Evolutionary conservation across 1,140 invertebrate species (phyloP), one percentile per base, ranked within the genome.

Genomic region (Pogonognathellus flavescens): DNA sequence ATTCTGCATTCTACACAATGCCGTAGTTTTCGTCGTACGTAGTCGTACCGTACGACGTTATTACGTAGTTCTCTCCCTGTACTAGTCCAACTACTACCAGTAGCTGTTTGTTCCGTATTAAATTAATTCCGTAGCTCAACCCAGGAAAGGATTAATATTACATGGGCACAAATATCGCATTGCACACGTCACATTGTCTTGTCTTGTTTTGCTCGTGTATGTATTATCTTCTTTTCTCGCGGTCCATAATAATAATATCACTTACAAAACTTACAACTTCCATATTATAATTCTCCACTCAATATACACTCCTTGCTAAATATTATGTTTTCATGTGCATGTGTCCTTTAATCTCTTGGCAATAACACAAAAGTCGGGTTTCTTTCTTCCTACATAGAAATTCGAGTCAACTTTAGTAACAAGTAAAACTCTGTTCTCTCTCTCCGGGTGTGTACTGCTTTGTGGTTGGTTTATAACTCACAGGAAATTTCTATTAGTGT

Each of bases 101-200:
- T 66, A 25, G 22, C 62, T 66, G 70, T 76, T 76, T 76, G 70
- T 76, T 76, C 70, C 70, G 41, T 76, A 76, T 76, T 76, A 76
- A 76, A 76, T 76, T 76, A 76, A 76, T 76, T 76, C 70, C 70
- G 70, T 31, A 76, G 70, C 70, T 76, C 70, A 76, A 76, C 70
- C 41, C 41, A 76, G 70, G 70, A 76, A 76, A 76, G 41, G 70
- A 49, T 76, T 76, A 76, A 76, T 76, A 76, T 76, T 76, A 76
- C 70, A 76, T 76, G 70, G 25, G 41, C 70, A 76, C 70, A 76
- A 76, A 76, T 76, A 76, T 76, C 70, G 70, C 70, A 76, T 76
- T 76, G 70, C 70, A 76, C 70, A 76, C 70, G 70, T 76, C 70
- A 76, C 70, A 76, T 41, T 76, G 70, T 76, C 70, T 76, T 76